Evolutionary conservation across 2,797 vertebrate species (phyloP), one percentile per base, ranked within the genome.

Genomic region (Pantherophis vulpinus): DNA sequence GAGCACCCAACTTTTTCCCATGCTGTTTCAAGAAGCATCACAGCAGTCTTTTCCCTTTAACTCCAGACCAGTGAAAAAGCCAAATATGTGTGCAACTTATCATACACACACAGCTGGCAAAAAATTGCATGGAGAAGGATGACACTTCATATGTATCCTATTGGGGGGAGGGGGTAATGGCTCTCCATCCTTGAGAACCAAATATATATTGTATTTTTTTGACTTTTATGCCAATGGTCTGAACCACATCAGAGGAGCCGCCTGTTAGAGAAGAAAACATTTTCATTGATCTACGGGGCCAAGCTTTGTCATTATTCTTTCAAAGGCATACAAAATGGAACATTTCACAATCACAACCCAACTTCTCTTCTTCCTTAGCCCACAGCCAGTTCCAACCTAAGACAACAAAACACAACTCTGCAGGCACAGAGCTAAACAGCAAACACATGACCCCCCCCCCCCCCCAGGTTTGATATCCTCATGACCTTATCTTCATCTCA

Each of bases 331-430:
- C 74, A 27, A 79, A 88, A 56, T 3, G n/a, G 23, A 12, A 16
- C 12, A 25, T 12, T 20, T 95, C 94, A 79, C 92, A 94, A 90
- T 93, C 90, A 91, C 2, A 37, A 66, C 92, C 95, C 94, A 95
- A 91, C 90, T 91, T 37, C 58, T 96, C 91, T 91, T 89, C 70
- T 60, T 94, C 90, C 89, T 95, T 94, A 92, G 86, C 20, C 83
- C 95, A 95, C 86, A 94, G 92, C 89, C 91, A 97, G 89, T 63
- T 90, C 83, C 74, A 58, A 90, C 56, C 20, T 93, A 93, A 95
- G 93, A 94, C 86, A 92, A 94, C 42, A 86, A 0, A 37, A 0
- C 0, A 91, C 89, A 86, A 42, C 37, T 42, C 74, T 25, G 18
- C 74, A 5, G 9, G 74, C 37, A 4, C 37, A 42, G 20, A 42